Conservation (phyloP, 2,888 invertebrate genomes). For the Sipunculus nudus region DNA sequence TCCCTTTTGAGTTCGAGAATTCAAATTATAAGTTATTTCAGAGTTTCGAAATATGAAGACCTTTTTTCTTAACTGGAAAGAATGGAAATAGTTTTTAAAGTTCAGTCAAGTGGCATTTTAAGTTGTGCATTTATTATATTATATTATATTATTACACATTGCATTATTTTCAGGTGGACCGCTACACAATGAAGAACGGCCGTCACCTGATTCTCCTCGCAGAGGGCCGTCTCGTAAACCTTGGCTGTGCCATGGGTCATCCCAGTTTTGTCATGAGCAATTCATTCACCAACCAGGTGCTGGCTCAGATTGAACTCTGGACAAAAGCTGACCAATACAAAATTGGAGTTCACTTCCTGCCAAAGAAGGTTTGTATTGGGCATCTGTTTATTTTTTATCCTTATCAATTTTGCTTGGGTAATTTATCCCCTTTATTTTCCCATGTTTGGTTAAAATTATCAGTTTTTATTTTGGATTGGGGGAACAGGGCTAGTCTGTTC, state of each 20-base stretch:
- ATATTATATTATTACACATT: no score
- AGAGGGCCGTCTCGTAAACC: constrained; percentile 95
- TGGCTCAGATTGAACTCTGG: constrained; percentile 99
- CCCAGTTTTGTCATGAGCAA: constrained; percentile 99
- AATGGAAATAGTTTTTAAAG: no score
- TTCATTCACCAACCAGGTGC: constrained; percentile 98
- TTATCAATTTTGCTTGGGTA: background rate
- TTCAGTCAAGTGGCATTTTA: no score
- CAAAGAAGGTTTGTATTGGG: constrained; percentile 80
- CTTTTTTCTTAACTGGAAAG: no score
- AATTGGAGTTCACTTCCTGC: constrained; percentile 91
- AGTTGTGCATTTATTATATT: no score
- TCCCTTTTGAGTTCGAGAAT: no score
- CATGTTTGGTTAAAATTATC: no score
- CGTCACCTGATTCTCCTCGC: constrained; percentile 93
- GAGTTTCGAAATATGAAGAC: no score
- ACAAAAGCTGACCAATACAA: constrained; percentile 84
- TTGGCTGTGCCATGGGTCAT: constrained; percentile 99
- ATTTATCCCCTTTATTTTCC: background rate
- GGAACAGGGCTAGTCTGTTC: no score
- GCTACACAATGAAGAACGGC: constrained; percentile 88
- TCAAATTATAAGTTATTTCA: no score
- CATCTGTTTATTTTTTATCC: no score
- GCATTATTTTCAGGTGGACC: constrained; percentile 78
- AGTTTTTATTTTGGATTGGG: no score